Evolutionary conservation across 2,888 invertebrate species (phyloP), one percentile per base, ranked within the genome.

Genomic region (Rhingia rostrata): DNA sequence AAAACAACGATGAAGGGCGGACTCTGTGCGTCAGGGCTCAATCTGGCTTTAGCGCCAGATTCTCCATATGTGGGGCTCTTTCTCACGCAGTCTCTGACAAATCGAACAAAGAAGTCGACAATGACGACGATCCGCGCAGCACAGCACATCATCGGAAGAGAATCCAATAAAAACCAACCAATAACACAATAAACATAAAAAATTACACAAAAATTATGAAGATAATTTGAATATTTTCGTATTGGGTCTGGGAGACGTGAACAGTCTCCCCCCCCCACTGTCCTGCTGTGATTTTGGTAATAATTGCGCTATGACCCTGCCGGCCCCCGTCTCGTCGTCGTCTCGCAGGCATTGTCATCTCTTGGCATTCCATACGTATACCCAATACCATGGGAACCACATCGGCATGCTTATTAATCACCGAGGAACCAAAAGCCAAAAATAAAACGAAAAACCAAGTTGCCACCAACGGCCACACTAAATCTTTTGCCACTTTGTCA

Each of bases 231-330:
- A 84, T 84, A 80, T 80, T 74, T 84, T 70, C 63, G 45, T 69
- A 58, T 74, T 56, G 79, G 41, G 45, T 41, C 63, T 5, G 5
- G 14, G 39, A 22, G 60, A 43, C 41, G 35, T 56, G 49, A 45
- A 61, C 51, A 61, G 67, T 41, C 47, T 6, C 56, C 49, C 49
- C 6, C 43, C 45, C 35, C 53, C 74, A 45, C 75, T 85, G 81
- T 87, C 87, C 87, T 86, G 87, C 87, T 87, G 87, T 86, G 87
- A 86, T 85, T 84, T 86, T 41, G 83, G 86, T 86, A 83, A 86
- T 86, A 86, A 86, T 86, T 86, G 82, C 83, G 83, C 83, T 79
- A 60, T 79, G 69, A 78, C 45, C 63, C 56, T 83, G 67, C 54
- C 63, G 5, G 49, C 37, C 45, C 67, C 73, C 43, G 45, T 33